Base-by-base conservation (phyloP, 1,140 invertebrate genomes). In the Plectrocnemia conspersa region DNA sequence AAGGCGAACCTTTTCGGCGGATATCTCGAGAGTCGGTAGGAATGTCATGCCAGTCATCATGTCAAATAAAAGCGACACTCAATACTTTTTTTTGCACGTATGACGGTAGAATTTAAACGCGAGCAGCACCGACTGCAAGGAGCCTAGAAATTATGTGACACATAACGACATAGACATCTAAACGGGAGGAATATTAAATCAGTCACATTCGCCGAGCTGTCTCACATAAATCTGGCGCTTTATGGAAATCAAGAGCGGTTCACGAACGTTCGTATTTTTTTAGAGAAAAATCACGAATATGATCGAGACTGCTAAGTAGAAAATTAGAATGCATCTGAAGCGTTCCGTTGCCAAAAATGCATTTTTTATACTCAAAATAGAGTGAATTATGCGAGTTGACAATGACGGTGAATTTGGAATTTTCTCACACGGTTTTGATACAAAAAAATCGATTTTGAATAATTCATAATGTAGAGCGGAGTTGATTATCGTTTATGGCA, bases 111-210 rank as follows among this genome's bases (percentile, higher is more conserved):
- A 56, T 56, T 56, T 56, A 49, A 56, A 50, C 45, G 35, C 19
- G 19, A 7, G 19, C 6, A 19, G 9, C 41, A 13, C 15, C 41
- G 41, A 4, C 19, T 44, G 41, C 22, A 49, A 49, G 52, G 46
- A 50, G 47, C 40, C 41, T 57, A 57, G 54, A 52, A 58, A 45
- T 52, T 58, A 58, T 58, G 56, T 58, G 56, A 58, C 56, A 47
- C 47, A 44, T 58, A 58, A 58, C 52, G 49, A 48, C 56, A 33
- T 53, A 41, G 49, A 46, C 56, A 41, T 40, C 56, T 29, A 19
- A 35, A 41, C 42, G 22, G 35, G 15, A 29, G 25, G 56, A 58
- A 53, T 58, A 53, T 53, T 52, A 58, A 58, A 58, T 52, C 55
- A 52, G 48, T 46, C 48, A 52, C 55, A 52, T 52, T 52, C 56